Conservation (phyloP, 1,140 invertebrate genomes). For the Acromyrmex echinatior region DNA sequence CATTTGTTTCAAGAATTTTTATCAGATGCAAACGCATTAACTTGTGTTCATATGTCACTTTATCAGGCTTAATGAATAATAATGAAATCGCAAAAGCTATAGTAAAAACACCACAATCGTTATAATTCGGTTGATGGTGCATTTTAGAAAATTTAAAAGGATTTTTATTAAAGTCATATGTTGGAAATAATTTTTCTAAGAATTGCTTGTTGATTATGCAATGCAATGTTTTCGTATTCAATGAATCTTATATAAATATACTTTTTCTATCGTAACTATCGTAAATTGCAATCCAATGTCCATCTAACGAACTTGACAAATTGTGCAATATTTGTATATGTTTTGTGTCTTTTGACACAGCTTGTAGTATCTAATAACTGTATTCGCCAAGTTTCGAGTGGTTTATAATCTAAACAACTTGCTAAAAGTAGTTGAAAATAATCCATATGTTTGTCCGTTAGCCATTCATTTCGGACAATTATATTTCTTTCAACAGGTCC, state of each 20-base stretch:
- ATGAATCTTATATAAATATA: neutral
- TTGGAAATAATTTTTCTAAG: conserved; percentile 21
- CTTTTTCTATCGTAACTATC: too few species aligned
- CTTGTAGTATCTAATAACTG: neutral
- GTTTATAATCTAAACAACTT: too few species aligned
- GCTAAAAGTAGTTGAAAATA: too few species aligned
- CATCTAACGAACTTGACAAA: too few species aligned
- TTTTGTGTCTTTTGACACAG: too few species aligned
- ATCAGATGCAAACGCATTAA: too few species aligned
- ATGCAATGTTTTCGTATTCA: neutral
- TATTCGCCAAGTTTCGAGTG: neutral
- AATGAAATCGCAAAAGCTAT: conserved; percentile 2
- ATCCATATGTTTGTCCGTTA: too few species aligned
- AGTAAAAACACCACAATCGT: conserved; percentile 5
- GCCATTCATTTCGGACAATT: too few species aligned
- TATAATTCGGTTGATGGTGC: neutral
- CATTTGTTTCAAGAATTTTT: too few species aligned
- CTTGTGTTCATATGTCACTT: neutral
- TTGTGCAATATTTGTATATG: too few species aligned
- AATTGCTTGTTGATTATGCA: neutral
- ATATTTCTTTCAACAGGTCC: too few species aligned
- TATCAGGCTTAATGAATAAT: conserved; percentile 23
- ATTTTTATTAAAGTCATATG: neutral
- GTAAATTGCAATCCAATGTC: too few species aligned
- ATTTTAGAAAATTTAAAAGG: neutral